Conservation (phyloP, 2,113 vertebrate species). For the Dicaeum eximium region DNA sequence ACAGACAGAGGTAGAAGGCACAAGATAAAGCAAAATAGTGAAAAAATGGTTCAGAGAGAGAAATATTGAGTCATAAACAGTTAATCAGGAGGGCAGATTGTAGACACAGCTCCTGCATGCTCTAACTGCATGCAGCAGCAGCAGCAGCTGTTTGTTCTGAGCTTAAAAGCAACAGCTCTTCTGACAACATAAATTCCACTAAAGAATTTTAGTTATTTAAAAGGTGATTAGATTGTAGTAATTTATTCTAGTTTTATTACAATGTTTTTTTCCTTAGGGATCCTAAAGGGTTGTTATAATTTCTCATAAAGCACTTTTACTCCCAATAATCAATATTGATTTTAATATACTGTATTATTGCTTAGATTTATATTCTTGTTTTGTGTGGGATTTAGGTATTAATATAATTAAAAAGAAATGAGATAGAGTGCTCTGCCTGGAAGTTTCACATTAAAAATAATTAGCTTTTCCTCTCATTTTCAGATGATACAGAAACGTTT, state of each 20-base stretch:
- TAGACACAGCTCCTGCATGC: neutral
- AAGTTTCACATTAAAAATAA: neutral
- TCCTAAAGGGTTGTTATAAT: constrained; percentile 37
- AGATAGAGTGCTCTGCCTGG: neutral
- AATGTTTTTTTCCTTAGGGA: neutral
- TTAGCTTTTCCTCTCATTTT: neutral
- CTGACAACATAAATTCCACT: constrained; percentile 31
- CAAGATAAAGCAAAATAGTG: neutral
- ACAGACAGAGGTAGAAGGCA: neutral
- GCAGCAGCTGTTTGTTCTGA: neutral
- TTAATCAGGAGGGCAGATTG: neutral
- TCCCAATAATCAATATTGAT: constrained; percentile 63
- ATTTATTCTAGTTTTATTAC: constrained; percentile 56
- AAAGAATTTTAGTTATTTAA: constrained; percentile 58
- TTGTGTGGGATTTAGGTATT: constrained; percentile 28
- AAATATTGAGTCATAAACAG: neutral
- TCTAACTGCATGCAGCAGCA: neutral
- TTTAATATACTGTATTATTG: constrained; percentile 41
- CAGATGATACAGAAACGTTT: neutral
- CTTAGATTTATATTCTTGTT: constrained; percentile 63
- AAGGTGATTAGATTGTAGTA: constrained; percentile 47
- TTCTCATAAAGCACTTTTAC: constrained; percentile 54
- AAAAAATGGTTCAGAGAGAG: neutral
- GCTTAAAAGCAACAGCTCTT: constrained; percentile 15
- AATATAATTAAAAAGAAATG: constrained; percentile 27